Percentiles rank a stretch among this genome's conserved stretches.
phyloP scores from a whole-genome alignment of 2,113 vertebrate genomes.

The Ceratotherium simum region DNA sequence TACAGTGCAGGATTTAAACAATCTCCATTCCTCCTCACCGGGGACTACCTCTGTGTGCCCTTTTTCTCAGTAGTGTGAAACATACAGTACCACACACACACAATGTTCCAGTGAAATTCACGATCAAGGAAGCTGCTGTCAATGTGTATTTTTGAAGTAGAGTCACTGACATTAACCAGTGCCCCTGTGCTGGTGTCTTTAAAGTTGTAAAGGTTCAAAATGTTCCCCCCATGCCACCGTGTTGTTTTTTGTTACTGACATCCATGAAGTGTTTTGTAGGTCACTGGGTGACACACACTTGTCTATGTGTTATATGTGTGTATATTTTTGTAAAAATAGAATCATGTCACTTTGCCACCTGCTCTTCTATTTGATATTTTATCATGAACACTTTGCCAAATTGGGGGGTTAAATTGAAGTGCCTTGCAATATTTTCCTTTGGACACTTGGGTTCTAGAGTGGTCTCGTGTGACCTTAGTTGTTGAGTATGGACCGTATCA shows the following conservation, averaged over 20 bases:
- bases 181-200: background rate
- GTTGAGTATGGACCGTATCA: background rate
- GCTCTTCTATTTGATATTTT: background rate
- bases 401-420: conserved; percentile 89
- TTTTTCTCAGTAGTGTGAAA: background rate
- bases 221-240: background rate
- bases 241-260: background rate
- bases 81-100: background rate
- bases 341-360: background rate
- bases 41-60: background rate
- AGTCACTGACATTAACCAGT: background rate
- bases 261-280: background rate
- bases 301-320: background rate
- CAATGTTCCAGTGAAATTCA: background rate
- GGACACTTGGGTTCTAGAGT: background rate
- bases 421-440: background rate
- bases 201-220: background rate
- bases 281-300: background rate
- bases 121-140: background rate
- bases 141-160: background rate
- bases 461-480: background rate
- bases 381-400: background rate
- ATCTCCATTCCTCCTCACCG: background rate
- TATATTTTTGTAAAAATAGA: background rate
- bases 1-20: background rate